Base-by-base conservation (phyloP, 2,888 invertebrate species). In the Habrosyne pyritoides region DNA sequence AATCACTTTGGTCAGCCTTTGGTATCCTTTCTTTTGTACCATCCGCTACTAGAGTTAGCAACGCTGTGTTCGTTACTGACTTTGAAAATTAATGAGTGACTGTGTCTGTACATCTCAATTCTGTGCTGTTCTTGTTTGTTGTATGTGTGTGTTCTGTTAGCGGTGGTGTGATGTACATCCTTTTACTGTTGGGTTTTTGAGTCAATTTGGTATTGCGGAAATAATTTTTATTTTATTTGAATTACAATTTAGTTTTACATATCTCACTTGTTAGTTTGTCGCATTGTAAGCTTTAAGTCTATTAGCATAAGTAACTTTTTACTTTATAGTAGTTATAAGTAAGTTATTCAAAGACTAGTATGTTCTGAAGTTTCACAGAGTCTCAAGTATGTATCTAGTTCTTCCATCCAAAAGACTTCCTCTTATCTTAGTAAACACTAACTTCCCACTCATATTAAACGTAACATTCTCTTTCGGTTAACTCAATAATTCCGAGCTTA, bases 31-130 rank as follows among this genome's bases (percentile, higher is more conserved):
- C 63, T 61, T 69, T 73, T 75, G 75, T 75, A 54, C 55, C 53
- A 24, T 42, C 59, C 66, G 77, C 78, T 80, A 78, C 82, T 69
- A 75, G 75, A 74, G 75, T 83, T 83, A 81, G 77, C 76, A 71
- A 81, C 75, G 77, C 66, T 61, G 55, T 56, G 67, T 71, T 73
- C 67, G 79, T 74, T 72, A 73, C 80, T 79, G 81, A 79, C 84
- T 86, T 83, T 84, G 87, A 86, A 87, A 88, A 89, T 89, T 89
- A 89, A 89, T 87, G 87, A 88, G 84, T 71, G 57, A 71, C 83
- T 80, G 82, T 80, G 82, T 86, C 82, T 80, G 73, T 72, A 83
- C 79, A 73, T 81, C 85, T 87, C 81, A 84, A 84, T 86, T 70
- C 77, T 68, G 60, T 63, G 60, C 67, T 67, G 33, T 33, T 33